These are phyloP conservation scores for Ophion slaviceki DNA, from an alignment of 2,888 invertebrate species.

Conservation along the genomic window DNA sequence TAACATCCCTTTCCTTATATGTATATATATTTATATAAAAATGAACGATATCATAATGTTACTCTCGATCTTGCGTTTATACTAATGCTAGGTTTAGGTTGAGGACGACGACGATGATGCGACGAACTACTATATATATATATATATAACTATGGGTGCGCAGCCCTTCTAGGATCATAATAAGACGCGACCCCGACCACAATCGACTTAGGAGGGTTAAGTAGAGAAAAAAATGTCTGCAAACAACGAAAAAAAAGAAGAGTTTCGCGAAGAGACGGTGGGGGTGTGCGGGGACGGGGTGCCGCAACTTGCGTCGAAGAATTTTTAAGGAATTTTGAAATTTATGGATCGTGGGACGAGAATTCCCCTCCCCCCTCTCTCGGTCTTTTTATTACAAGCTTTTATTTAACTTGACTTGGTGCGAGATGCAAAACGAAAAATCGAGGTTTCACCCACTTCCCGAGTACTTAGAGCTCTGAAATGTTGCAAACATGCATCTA, in stretches of 20 bases:
- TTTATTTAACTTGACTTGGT: too few species aligned
- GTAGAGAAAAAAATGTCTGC: conserved; percentile 65
- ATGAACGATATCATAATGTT: conserved; percentile 75
- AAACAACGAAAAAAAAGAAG: conserved; percentile 19
- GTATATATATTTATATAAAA: neutral
- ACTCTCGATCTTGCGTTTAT: conserved; percentile 80
- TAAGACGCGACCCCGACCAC: conserved; percentile 71
- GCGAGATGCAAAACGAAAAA: too few species aligned
- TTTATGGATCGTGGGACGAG: neutral
- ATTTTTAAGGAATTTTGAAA: conserved; percentile 57
- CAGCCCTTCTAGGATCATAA: conserved; percentile 76
- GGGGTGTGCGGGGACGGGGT: neutral
- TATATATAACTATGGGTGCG: neutral
- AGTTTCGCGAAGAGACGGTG: too few species aligned
- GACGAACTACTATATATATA: conserved; percentile 29
- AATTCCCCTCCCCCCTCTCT: too few species aligned
- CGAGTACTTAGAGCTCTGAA: too few species aligned
- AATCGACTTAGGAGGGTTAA: conserved; percentile 79
- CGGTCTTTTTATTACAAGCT: too few species aligned
- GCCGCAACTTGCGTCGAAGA: conserved; percentile 4
- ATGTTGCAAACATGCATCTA: too few species aligned
- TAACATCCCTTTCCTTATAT: conserved; percentile 19
- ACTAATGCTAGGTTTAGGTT: conserved; percentile 79
- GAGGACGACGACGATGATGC: conserved; percentile 41
- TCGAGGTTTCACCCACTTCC: too few species aligned